Evolutionary conservation across 2,113 vertebrate genomes (phyloP).

Genomic region (Coptodon bakossiorum): DNA sequence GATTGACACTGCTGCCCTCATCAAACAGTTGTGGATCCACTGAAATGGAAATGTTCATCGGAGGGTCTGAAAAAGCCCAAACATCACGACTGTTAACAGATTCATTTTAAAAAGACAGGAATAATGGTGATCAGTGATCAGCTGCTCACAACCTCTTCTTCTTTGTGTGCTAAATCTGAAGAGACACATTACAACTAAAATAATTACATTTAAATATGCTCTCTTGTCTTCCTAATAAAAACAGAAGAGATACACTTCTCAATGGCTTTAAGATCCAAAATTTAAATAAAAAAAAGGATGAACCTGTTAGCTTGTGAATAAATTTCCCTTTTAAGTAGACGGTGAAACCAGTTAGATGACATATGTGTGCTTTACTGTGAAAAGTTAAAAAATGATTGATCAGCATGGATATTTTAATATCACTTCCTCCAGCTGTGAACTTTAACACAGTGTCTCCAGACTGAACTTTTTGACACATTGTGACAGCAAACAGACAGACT

Average conservation of each 20-base stretch:
- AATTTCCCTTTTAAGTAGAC: not conserved
- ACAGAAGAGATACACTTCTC: not conserved
- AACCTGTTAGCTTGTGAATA: not conserved
- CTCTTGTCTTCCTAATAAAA: not conserved
- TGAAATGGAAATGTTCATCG: constrained; percentile 28
- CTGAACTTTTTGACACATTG: not conserved
- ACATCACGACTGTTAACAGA: not conserved
- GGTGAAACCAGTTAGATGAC: not conserved
- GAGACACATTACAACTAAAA: not conserved
- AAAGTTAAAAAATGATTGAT: not conserved
- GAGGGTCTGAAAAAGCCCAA: constrained; percentile 11
- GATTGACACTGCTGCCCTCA: constrained; percentile 23
- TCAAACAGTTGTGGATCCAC: not conserved
- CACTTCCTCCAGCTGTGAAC: not conserved
- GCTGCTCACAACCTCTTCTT: not conserved
- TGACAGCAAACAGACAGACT: not conserved
- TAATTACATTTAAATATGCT: not conserved
- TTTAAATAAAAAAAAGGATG: not conserved
- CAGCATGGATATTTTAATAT: not conserved
- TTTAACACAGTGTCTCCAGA: not conserved
- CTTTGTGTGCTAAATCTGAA: not conserved
- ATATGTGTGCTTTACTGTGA: no score
- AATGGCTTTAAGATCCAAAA: not conserved
- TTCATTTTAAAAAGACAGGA: not conserved
- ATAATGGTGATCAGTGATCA: not conserved